Evolutionary conservation across 2,797 vertebrate species (phyloP), one percentile per base, ranked within the genome.

Genomic region (Notoglanidium macrostoma): DNA sequence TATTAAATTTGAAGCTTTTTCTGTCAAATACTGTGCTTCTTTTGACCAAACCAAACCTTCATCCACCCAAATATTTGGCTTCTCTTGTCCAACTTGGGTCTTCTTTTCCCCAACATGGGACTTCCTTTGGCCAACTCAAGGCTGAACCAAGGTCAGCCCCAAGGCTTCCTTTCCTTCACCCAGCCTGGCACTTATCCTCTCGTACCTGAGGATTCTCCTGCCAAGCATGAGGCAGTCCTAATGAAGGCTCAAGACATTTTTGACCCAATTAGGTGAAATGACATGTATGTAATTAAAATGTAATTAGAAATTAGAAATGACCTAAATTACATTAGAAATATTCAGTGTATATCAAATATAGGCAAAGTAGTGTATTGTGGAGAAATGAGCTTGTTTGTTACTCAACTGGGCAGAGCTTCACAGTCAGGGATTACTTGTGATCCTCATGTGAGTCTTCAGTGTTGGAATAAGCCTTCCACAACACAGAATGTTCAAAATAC

Each of bases 61-160:
- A 76, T 76, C 46, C 17, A 78, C n/a, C 12, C 74, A 78, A 35
- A 78, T 29, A 78, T 21, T 17, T n/a, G 35, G 68, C 68, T 74
- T 57, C 29, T 78, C 15, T 17, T 57, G 54, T 19, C 9, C 4
- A 77, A 15, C 49, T 15, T 77, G 4, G 11, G 2, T 19, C 17
- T 32, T n/a, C 0, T 77, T 54, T 19, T 77, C 5, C 15, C 15
- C 49, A 77, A 3, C n/a, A 77, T 54, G 7, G 26, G 17, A 57
- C 10, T 21, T 21, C 54, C 51, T 32, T 55, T 55, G n/a, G 55
- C n/a, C 49, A 78, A 54, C 2, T 9, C 74, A 54, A 2, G 32
- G n/a, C 2, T 51, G 55, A 35, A 12, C 32, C 17, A n/a, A n/a
- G n/a, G n/a, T n/a, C 32, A 80, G n/a, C 44, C 15, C 23, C 1